These are phyloP conservation scores for Halichoeres trimaculatus DNA, from an alignment of 2,113 vertebrate species.

Conservation along the genomic window DNA sequence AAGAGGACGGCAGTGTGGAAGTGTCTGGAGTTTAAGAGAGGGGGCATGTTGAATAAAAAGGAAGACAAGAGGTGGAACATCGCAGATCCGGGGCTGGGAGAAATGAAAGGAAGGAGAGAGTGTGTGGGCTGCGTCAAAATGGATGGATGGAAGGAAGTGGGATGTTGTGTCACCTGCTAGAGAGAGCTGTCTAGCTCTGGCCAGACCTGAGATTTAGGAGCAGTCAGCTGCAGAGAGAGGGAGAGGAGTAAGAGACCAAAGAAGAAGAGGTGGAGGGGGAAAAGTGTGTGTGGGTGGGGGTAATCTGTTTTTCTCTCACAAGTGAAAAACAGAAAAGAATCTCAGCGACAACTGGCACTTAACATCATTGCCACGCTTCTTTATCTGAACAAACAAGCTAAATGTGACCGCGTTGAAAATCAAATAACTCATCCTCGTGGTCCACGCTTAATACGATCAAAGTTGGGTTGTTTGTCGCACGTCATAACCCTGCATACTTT, in stretches of 20 bases:
- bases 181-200: constrained; percentile 61
- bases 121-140: constrained; percentile 48
- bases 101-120: constrained; percentile 46
- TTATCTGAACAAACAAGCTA: constrained; percentile 57
- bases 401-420: constrained; percentile 27
- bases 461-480: constrained; percentile 28
- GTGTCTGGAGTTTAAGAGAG: constrained; percentile 37
- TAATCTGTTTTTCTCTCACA: constrained; percentile 39
- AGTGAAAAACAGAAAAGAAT: constrained; percentile 49
- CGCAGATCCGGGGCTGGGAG: constrained; percentile 34
- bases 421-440: constrained; percentile 44
- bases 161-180: constrained; percentile 69
- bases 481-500: constrained; percentile 1
- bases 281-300: not conserved
- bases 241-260: constrained; percentile 46
- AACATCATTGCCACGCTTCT: constrained; percentile 43
- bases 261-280: constrained; percentile 17
- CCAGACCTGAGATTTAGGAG: constrained; percentile 62
- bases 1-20: constrained; percentile 25
- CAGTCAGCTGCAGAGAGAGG: constrained; percentile 60
- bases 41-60: constrained; percentile 47
- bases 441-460: constrained; percentile 52
- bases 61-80: constrained; percentile 38
- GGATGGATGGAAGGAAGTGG: constrained; percentile 59
- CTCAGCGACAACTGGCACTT: constrained; percentile 63